phyloP scores from a whole-genome alignment of 2,113 vertebrate species.

The Brachyhypopomus gauderio region DNA sequence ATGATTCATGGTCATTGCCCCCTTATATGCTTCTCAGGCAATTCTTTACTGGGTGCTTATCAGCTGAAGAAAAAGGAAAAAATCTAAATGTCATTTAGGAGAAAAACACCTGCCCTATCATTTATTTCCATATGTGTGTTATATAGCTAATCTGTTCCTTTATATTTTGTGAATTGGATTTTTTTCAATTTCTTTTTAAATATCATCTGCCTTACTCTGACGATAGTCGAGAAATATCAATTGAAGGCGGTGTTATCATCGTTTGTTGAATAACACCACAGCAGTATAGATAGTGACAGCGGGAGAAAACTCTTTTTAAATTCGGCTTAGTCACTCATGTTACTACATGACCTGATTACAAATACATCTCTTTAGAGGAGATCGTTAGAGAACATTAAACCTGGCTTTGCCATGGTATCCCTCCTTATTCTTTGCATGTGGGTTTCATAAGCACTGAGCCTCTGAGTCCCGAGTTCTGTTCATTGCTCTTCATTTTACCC shows the following conservation, averaged over 20 bases:
- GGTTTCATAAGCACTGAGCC: constrained; percentile 57
- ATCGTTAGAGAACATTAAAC: background rate
- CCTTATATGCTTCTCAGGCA: background rate
- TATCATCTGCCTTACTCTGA: no score
- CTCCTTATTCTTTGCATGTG: constrained; percentile 29
- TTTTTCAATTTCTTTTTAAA: no score
- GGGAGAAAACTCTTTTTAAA: background rate
- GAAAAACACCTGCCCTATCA: background rate
- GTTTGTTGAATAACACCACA: no score
- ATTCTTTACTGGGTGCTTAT: background rate
- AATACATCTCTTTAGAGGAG: background rate
- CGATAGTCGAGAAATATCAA: background rate
- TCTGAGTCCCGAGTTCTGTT: constrained; percentile 66
- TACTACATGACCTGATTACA: background rate
- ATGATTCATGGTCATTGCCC: background rate
- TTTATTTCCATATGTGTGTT: background rate
- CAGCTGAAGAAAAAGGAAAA: background rate
- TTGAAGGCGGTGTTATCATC: background rate
- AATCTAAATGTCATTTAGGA: background rate
- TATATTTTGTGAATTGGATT: no score
- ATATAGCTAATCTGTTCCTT: background rate
- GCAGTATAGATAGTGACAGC: background rate
- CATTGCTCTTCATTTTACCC: constrained; percentile 68
- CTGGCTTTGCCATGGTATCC: background rate
- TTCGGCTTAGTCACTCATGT: background rate